phyloP scores from a whole-genome alignment of 2,797 vertebrate genomes.

The Melanotaenia boesemani region DNA sequence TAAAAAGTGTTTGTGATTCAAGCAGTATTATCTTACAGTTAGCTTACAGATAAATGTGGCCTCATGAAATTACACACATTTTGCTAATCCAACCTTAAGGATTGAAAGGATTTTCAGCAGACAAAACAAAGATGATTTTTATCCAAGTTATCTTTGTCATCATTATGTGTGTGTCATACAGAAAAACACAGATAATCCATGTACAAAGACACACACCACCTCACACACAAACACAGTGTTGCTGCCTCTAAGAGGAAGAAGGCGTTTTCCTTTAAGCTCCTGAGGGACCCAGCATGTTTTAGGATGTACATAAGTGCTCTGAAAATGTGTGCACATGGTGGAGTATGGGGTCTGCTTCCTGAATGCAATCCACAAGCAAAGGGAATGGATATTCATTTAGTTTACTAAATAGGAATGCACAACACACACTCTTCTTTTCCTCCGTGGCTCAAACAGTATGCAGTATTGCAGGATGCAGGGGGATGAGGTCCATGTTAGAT shows the following conservation, averaged over 20 bases:
- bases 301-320: constrained; percentile 77
- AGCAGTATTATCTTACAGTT: background rate
- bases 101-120: constrained; percentile 22
- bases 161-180: constrained; percentile 10
- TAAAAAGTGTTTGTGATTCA: background rate
- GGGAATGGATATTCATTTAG: constrained; percentile 55
- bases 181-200: constrained; percentile 13
- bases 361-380: constrained; percentile 68
- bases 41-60: constrained; percentile 5
- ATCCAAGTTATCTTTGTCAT: constrained; percentile 34
- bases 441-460: constrained; percentile 62
- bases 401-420: constrained; percentile 24
- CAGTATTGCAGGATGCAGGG: constrained; percentile 47
- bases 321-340: constrained; percentile 39
- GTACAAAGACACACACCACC: background rate
- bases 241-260: constrained; percentile 68
- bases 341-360: constrained; percentile 63
- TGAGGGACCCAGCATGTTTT: constrained; percentile 68
- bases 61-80: background rate
- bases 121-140: constrained; percentile 29
- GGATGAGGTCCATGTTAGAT: constrained; percentile 32
- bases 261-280: constrained; percentile 71
- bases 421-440: constrained; percentile 42
- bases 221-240: constrained; percentile 36
- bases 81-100: background rate